These are phyloP conservation scores for Drosophila bunnanda DNA, from an alignment of 2,888 invertebrate species.

Conservation along the genomic window DNA sequence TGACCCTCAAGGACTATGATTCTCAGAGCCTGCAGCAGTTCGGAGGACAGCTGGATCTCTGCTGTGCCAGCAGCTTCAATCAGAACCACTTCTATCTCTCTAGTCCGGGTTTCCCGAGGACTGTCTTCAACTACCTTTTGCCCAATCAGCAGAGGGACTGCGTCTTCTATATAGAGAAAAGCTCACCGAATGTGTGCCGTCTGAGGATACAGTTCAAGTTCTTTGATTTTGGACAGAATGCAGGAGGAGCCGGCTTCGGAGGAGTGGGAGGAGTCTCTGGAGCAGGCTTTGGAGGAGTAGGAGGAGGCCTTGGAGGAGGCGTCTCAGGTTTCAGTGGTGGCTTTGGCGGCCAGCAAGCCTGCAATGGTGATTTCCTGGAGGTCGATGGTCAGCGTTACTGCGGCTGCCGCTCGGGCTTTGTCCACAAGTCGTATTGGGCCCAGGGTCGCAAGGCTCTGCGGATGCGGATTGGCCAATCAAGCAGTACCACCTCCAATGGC, in stretches of 20 bases:
- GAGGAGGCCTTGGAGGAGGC: constrained; percentile 8
- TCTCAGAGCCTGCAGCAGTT: constrained; percentile 61
- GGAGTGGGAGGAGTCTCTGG: constrained; percentile 9
- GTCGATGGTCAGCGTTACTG: constrained; percentile 87
- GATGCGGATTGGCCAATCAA: constrained; percentile 85
- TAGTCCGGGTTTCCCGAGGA: constrained; percentile 87
- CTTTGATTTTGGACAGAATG: constrained; percentile 85
- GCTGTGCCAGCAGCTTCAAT: constrained; percentile 84
- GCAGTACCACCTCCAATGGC: constrained; percentile 84
- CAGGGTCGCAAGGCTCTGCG: constrained; percentile 84
- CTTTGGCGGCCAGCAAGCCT: constrained; percentile 65
- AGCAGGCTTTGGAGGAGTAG: constrained; percentile 6
- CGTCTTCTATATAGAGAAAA: constrained; percentile 85
- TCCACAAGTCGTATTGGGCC: constrained; percentile 77
- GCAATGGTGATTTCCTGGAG: constrained; percentile 86
- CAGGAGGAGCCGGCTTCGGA: constrained; percentile 14
- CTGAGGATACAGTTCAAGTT: constrained; percentile 86
- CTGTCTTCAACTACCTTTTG: constrained; percentile 77
- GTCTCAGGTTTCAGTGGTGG: constrained; percentile 3
- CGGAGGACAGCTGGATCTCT: constrained; percentile 74
- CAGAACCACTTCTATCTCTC: constrained; percentile 85
- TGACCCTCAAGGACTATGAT: constrained; percentile 65
- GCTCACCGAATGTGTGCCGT: constrained; percentile 85
- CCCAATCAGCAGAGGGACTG: constrained; percentile 85
- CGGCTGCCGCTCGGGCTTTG: constrained; percentile 86